These are phyloP conservation scores for Diacarnus erythraeanus DNA, from an alignment of 37 sponge, comb jelly and placozoan genomes.

Conservation along the genomic window DNA sequence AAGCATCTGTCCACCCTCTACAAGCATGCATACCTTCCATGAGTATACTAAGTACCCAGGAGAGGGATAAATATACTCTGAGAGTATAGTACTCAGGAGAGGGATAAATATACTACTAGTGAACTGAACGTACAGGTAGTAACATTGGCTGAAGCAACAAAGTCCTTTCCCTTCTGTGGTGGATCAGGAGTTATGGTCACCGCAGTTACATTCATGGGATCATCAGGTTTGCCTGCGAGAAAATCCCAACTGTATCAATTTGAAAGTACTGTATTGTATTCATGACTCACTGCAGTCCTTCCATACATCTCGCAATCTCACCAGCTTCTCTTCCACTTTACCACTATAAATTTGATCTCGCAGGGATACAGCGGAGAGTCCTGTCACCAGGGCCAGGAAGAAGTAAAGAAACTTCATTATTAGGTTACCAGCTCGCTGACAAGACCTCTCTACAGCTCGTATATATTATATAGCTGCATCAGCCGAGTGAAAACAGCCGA, in stretches of 20 bases:
- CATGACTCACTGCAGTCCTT: not conserved
- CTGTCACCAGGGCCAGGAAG: not conserved
- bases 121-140: not conserved
- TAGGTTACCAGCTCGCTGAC: too few relatives aligned
- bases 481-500: too few relatives aligned
- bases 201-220: not conserved
- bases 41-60: too few relatives aligned
- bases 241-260: not conserved
- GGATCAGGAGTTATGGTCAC: constrained; percentile 43
- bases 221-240: not conserved
- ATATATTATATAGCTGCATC: too few relatives aligned
- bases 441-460: too few relatives aligned
- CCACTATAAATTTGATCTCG: not conserved
- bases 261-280: too few relatives aligned
- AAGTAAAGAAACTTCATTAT: too few relatives aligned
- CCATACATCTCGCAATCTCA: not conserved
- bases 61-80: too few relatives aligned
- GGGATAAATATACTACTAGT: too few relatives aligned
- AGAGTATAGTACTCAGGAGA: too few relatives aligned
- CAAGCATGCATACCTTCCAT: too few relatives aligned
- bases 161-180: constrained; percentile 18
- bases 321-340: not conserved
- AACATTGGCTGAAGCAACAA: constrained; percentile 8
- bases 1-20: too few relatives aligned
- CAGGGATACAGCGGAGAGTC: not conserved